Evolutionary conservation across 2,113 vertebrate genomes (phyloP), one percentile per base, ranked within the genome.

Genomic region (Castor canadensis): DNA sequence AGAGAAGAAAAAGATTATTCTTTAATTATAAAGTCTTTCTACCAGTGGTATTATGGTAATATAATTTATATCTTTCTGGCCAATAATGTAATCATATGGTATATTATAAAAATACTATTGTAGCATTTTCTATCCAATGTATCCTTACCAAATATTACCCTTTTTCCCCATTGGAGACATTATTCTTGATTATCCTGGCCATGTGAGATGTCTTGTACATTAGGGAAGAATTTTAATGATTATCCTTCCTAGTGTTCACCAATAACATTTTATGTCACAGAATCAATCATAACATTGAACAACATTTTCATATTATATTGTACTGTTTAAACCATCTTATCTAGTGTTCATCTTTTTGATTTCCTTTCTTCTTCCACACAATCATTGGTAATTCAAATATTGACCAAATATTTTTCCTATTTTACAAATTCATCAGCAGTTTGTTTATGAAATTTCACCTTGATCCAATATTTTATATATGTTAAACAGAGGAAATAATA

Each of bases 1-100:
- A 38, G 83, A 92, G 47, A 94, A 93, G 73, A 97, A 91, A 93
- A 91, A 86, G 75, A 16, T 30, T 45, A 22, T 91, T 56, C 4
- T 67, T 11, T 96, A 52, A 94, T 66, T 91, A 38, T 56, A 35
- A 67, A 71, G 64, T 76, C n/a, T 43, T 17, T 43, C 30, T 12
- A 60, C 1, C 2, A 13, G 12, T 82, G 67, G 22, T 22, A 6
- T 26, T 76, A 19, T 69, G 40, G 32, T 20, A 77, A 0, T 81
- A 64, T 75, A n/a, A 76, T 89, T 49, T 5, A 47, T 43, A 28
- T 9, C 10, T 5, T 15, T 30, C 0, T 87, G 64, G n/a, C 17
- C 60, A 69, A 79, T 73, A 67, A 69, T 87, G 40, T 69, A 56
- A 47, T 87, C 32, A 79, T 56, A 1, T 38, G 12, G 52, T 13